A percentile compares a stretch with the other conserved stretches of the same genome.
Conservation (phyloP, 53 echinoderm and acorn worm species). For the Luidia sarsii region DNA sequence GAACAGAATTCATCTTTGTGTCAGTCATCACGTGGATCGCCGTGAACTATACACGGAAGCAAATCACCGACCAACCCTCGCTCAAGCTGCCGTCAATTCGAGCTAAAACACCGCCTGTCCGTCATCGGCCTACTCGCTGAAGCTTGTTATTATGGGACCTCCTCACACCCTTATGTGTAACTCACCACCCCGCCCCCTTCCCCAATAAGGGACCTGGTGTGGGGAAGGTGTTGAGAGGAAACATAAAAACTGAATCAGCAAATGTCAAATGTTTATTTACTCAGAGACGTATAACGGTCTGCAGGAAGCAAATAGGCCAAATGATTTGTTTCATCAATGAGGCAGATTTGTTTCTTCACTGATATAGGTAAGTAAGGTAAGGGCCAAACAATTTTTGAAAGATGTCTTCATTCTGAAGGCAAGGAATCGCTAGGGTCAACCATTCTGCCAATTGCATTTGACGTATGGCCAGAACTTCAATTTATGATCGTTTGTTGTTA, state of each 20-base stretch:
- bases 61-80: conserved; percentile 6
- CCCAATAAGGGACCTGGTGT: too few relatives aligned
- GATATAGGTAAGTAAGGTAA: too few relatives aligned
- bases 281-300: background rate
- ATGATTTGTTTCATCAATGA: too few relatives aligned
- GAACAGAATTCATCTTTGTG: too few relatives aligned
- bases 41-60: conserved; percentile 9
- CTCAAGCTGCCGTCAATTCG: conserved; percentile 15
- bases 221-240: too few relatives aligned
- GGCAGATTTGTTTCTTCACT: too few relatives aligned
- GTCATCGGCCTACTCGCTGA: conserved; percentile 20
- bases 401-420: too few relatives aligned
- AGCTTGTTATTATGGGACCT: conserved; percentile 43
- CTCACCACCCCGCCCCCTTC: background rate
- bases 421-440: too few relatives aligned
- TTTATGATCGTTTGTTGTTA: too few relatives aligned
- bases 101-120: conserved; percentile 27
- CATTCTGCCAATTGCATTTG: too few relatives aligned
- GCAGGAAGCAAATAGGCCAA: background rate
- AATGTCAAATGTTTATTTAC: background rate
- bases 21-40: conserved; percentile 19
- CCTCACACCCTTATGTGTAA: background rate
- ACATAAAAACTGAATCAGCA: background rate
- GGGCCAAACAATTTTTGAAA: too few relatives aligned
- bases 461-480: too few relatives aligned